Percentiles rank a stretch among this genome's conserved stretches.
Conservation (phyloP, 2,888 invertebrate genomes). For the Heliconius aoede region DNA sequence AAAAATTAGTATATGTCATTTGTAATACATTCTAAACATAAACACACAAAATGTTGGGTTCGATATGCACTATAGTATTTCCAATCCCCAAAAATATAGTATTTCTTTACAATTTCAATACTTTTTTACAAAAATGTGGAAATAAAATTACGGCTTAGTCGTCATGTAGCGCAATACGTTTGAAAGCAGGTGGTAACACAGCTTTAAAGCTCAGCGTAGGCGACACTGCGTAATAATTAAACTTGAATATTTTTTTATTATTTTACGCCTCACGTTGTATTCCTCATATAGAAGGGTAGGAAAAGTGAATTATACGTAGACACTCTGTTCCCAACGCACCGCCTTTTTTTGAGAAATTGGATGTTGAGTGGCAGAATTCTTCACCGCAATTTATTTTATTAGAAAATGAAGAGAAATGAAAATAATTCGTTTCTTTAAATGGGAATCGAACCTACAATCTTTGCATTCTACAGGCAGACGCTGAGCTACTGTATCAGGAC, state of each 20-base stretch:
- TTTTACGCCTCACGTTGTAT: no score
- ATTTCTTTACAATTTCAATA: neutral
- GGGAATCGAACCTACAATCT: no score
- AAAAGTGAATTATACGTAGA: neutral
- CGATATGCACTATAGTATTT: no score
- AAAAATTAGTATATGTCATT: no score
- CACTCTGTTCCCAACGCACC: neutral
- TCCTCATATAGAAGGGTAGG: neutral
- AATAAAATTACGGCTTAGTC: neutral
- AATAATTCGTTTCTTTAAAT: no score
- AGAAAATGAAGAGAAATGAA: no score
- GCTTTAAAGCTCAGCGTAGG: constrained; percentile 40
- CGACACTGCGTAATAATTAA: constrained; percentile 43
- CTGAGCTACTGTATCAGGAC: no score
- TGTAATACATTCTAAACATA: no score
- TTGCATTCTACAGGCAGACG: no score
- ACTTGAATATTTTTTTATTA: constrained; percentile 20
- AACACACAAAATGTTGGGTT: no score
- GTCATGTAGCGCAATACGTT: neutral
- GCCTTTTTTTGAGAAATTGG: neutral
- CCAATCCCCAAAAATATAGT: neutral
- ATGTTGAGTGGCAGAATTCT: no score
- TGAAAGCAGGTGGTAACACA: constrained; percentile 1
- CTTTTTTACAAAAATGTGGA: neutral
- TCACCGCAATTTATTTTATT: neutral